Conservation (phyloP, 2,113 vertebrate species). For the Phalacrocorax carbo region DNA sequence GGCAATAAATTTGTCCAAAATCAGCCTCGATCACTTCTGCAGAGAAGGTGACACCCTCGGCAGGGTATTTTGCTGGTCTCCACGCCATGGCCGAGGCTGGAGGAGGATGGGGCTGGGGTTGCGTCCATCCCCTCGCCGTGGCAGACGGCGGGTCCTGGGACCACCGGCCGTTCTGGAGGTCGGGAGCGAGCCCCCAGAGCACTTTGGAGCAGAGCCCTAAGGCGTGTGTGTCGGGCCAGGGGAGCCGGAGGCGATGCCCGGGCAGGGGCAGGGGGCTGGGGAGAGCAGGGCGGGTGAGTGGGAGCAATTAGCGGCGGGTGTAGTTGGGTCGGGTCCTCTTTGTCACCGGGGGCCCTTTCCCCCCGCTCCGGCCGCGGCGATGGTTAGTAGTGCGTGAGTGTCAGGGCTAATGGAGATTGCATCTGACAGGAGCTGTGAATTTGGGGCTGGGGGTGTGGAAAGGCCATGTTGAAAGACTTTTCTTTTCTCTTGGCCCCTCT, state of each 20-base stretch:
- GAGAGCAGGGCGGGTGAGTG: neutral
- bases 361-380: neutral
- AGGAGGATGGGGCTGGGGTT: neutral
- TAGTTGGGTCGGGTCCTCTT: constrained; percentile 18
- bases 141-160: neutral
- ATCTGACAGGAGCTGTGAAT: constrained; percentile 47
- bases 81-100: rapidly evolving
- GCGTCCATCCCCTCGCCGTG: rapidly evolving
- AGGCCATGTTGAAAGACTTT: constrained; percentile 36
- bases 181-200: neutral
- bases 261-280: neutral
- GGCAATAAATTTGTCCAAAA: neutral
- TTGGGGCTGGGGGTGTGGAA: constrained; percentile 4
- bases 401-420: constrained; percentile 35
- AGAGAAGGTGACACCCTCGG: too few relatives aligned
- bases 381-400: constrained; percentile 15
- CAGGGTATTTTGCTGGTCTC: neutral
- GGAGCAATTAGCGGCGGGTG: constrained; percentile 53
- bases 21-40: rapidly evolving
- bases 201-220: neutral
- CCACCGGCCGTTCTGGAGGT: neutral
- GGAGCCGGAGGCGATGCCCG: neutral
- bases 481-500: neutral
- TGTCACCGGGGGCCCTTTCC: constrained; percentile 3
- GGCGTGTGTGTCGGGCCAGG: neutral